Conservation (phyloP, 2,113 vertebrate species). For the Butorides virescens region DNA sequence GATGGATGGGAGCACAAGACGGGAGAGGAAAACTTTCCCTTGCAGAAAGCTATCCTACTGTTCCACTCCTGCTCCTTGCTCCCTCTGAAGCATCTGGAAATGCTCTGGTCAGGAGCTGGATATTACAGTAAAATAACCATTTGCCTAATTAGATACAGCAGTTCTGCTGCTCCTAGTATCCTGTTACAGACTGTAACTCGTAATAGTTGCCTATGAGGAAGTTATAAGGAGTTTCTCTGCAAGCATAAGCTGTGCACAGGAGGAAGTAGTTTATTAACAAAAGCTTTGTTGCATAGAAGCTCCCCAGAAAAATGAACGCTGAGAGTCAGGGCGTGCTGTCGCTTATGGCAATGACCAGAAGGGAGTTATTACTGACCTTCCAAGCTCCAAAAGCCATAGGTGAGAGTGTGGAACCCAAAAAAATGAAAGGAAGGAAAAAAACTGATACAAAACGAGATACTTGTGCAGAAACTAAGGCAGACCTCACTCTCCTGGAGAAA, state of each 20-base stretch:
- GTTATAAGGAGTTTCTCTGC: background rate
- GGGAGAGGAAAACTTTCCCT: background rate
- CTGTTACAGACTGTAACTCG: background rate
- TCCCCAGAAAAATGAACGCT: background rate
- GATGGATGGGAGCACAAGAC: background rate
- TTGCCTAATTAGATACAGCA: constrained; percentile 26
- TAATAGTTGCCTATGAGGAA: background rate
- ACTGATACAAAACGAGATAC: background rate
- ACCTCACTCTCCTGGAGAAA: background rate
- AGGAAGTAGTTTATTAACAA: background rate
- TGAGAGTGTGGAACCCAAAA: background rate
- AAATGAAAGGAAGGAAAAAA: background rate
- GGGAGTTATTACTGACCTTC: background rate
- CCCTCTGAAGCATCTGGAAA: constrained; percentile 11
- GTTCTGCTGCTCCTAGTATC: constrained; percentile 1
- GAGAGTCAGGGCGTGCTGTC: background rate
- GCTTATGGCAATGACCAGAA: background rate
- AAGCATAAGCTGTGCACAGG: background rate
- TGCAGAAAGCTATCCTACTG: background rate
- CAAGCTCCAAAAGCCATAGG: background rate
- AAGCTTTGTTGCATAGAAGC: background rate
- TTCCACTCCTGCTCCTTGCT: background rate
- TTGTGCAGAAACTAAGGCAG: background rate
- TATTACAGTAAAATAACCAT: background rate
- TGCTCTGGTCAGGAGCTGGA: background rate